Base-by-base conservation (phyloP, 2,888 invertebrate species). In the Venustoraphidia nigricollis region DNA sequence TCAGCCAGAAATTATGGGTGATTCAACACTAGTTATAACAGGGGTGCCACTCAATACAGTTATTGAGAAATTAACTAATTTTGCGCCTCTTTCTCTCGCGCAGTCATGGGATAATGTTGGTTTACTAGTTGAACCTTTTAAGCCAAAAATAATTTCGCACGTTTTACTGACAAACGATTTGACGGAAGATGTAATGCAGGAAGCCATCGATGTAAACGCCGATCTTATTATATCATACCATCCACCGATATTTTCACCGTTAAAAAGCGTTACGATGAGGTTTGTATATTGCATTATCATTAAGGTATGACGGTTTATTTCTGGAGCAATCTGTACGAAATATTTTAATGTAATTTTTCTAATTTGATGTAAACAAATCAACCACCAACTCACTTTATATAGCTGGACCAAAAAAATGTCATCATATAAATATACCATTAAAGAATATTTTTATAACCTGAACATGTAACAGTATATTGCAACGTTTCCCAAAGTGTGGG, bases 31-130 rank as follows among this genome's bases (percentile, higher is more conserved):
- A 27, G 27, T 27, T 27, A 27, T 27, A 27, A 27, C 58, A 51
- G 76, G 77, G 47, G 59, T 73, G 3, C 58, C 70, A 8, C 57
- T 81, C 50, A 59, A 58, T 11, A 66, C 67, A 51, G 73, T 85
- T 3, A 60, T 85, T 38, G 59, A 67, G 10, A 70, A 69, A 47
- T 66, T 92, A 51, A 76, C 85, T 58, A 64, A 68, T 9, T 83
- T 83, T 66, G 89, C 90, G 1, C 79, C 86, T 9, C 64, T 75
- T 36, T 64, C 70, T 2, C 66, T 84, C 10, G 89, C 93, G 3
- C 92, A 84, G 58, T 75, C 74, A 46, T 96, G 95, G 95, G 96
- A 96, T 62, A 96, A 96, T 67, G 93, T 94, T 45, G 96, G 96
- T 1, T 69, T 96, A 2, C 68, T 96, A 34, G 76, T 95, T 10